These are phyloP conservation scores for Sciaenops ocellatus DNA, from an alignment of 2,797 vertebrate species.

Conservation along the genomic window DNA sequence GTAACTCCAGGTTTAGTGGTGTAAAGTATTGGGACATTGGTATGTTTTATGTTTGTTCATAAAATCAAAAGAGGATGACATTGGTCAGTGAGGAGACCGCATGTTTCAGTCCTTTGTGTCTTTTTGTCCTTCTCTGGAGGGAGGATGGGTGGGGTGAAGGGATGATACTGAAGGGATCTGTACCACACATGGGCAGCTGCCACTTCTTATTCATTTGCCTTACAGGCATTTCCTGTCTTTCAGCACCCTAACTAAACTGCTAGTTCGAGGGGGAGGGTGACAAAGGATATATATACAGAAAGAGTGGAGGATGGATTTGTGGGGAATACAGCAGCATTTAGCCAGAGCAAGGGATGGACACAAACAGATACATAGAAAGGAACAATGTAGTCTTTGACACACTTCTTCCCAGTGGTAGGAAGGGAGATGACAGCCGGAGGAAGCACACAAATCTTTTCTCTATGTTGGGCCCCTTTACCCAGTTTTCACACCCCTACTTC, in stretches of 20 bases:
- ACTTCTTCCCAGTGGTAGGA: slow-evolving; percentile 71
- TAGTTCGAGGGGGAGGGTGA: slow-evolving; percentile 59
- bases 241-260: slow-evolving; percentile 64
- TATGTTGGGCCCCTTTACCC: slow-evolving; percentile 62
- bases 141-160: slow-evolving; percentile 38
- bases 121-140: slow-evolving; percentile 18
- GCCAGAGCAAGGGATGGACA: slow-evolving; percentile 62
- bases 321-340: slow-evolving; percentile 49
- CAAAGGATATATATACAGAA: slow-evolving; percentile 44
- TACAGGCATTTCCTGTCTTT: slow-evolving; percentile 75
- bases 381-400: slow-evolving; percentile 79
- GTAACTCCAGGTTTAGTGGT: not conserved
- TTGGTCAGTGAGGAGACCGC: slow-evolving; percentile 14
- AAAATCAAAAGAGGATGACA: not conserved
- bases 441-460: slow-evolving; percentile 76
- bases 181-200: slow-evolving; percentile 73
- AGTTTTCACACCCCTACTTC: slow-evolving; percentile 67
- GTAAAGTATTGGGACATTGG: not conserved
- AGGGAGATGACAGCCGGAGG: slow-evolving; percentile 64
- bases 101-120: slow-evolving; percentile 17
- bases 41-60: not conserved
- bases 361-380: slow-evolving; percentile 68
- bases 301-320: slow-evolving; percentile 47
- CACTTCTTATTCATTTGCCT: slow-evolving; percentile 74
- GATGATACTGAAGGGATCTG: slow-evolving; percentile 62